phyloP scores from a whole-genome alignment of 2,797 vertebrate genomes.

The Liasis olivaceus region DNA sequence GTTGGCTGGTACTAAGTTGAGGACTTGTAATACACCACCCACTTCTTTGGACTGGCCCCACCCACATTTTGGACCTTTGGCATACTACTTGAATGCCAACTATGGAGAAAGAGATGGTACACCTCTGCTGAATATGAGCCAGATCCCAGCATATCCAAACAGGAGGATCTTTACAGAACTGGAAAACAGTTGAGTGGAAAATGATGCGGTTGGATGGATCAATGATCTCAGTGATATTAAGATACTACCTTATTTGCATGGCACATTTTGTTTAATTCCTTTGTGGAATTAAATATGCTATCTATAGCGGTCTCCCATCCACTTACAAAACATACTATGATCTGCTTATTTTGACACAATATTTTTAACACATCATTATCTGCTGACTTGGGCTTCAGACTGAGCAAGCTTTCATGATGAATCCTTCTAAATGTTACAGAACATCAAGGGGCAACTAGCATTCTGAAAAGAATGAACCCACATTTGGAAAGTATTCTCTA shows the following conservation, averaged over 20 bases:
- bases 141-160: not conserved
- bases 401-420: not conserved
- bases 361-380: not conserved
- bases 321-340: not conserved
- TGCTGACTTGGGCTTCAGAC: too few species aligned
- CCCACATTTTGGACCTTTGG: not conserved
- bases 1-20: not conserved
- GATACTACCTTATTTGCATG: not conserved
- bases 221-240: not conserved
- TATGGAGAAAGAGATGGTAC: not conserved
- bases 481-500: not conserved
- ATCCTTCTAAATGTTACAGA: not conserved
- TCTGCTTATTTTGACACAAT: not conserved
- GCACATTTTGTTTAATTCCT: not conserved
- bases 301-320: not conserved
- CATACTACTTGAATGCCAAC: not conserved
- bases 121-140: not conserved
- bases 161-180: not conserved
- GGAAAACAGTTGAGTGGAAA: not conserved
- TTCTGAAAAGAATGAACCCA: not conserved
- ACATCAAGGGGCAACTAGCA: not conserved
- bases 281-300: not conserved
- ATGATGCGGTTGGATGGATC: not conserved
- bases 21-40: not conserved
- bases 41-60: not conserved